Percentiles rank a stretch among this genome's conserved stretches.
Conservation (phyloP, 2,113 vertebrate genomes). For the Melanerpes formicivorus region DNA sequence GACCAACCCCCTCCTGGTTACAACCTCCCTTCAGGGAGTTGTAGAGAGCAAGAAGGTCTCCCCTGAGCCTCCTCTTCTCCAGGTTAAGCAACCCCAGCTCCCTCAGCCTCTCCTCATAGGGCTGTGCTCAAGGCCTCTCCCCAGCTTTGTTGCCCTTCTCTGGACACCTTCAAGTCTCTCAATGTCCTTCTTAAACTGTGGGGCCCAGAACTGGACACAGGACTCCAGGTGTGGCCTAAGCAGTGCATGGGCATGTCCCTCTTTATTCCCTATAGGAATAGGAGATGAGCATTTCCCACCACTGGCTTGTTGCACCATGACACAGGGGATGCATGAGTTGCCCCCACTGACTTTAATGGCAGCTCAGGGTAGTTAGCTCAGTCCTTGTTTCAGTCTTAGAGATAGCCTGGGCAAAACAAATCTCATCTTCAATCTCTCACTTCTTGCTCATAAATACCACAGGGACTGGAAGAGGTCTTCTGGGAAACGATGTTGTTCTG, state of each 20-base stretch:
- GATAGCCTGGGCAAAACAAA: background rate
- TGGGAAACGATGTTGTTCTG: background rate
- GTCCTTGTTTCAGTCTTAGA: background rate
- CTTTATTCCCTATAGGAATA: background rate
- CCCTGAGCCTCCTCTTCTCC: too few species aligned
- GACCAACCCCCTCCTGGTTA: too few species aligned
- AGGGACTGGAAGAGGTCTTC: background rate
- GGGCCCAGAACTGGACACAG: too few species aligned
- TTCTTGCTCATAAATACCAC: background rate
- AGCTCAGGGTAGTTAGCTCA: background rate
- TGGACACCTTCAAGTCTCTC: too few species aligned
- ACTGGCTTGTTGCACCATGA: background rate
- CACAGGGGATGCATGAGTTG: rapidly evolving
- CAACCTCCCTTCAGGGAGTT: too few species aligned
- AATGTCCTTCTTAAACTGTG: too few species aligned
- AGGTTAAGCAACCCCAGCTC: too few species aligned
- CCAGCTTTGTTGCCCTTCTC: too few species aligned
- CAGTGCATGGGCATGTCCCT: background rate
- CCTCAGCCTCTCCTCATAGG: too few species aligned
- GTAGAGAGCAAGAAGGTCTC: too few species aligned
- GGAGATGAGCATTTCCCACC: background rate
- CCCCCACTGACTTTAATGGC: background rate
- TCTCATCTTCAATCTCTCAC: background rate
- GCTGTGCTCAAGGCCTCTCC: too few species aligned
- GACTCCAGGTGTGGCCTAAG: too few species aligned